Evolutionary conservation across 2,888 invertebrate species (phyloP).

Genomic region (Dryocosmus kuriphilus): DNA sequence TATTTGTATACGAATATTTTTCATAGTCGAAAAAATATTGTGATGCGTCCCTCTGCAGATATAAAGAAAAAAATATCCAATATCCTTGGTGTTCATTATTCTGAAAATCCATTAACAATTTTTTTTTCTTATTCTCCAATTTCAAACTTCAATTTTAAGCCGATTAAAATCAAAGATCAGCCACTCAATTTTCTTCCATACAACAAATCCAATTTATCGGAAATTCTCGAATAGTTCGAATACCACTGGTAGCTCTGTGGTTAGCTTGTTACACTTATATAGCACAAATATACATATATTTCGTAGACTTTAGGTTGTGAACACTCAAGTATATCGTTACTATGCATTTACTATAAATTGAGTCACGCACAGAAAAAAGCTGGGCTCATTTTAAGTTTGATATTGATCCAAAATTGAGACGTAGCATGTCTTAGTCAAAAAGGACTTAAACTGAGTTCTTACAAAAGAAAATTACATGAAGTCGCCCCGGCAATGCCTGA

Average conservation of each 20-base stretch:
- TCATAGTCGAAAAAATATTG: too few species aligned
- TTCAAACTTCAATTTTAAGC: neutral
- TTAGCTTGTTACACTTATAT: slow-evolving; percentile 16
- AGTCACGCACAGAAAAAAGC: too few species aligned
- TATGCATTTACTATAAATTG: too few species aligned
- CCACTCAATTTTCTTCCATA: neutral
- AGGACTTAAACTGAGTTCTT: too few species aligned
- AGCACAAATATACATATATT: neutral
- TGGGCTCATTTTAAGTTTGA: too few species aligned
- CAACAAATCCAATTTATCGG: neutral
- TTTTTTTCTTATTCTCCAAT: neutral
- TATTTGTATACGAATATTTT: too few species aligned
- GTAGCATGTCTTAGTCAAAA: too few species aligned
- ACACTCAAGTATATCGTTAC: too few species aligned
- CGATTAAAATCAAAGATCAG: neutral
- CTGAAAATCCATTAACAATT: neutral
- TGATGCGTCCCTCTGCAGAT: too few species aligned
- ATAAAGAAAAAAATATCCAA: neutral
- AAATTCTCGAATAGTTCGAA: neutral
- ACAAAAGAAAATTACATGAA: too few species aligned
- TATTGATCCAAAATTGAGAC: too few species aligned
- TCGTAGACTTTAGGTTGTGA: neutral
- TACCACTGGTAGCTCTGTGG: neutral
- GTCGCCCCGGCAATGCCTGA: too few species aligned
- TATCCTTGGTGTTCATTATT: neutral